These are phyloP conservation scores for Mormyrus lacerda DNA, from an alignment of 2,113 vertebrate species.

Conservation along the genomic window DNA sequence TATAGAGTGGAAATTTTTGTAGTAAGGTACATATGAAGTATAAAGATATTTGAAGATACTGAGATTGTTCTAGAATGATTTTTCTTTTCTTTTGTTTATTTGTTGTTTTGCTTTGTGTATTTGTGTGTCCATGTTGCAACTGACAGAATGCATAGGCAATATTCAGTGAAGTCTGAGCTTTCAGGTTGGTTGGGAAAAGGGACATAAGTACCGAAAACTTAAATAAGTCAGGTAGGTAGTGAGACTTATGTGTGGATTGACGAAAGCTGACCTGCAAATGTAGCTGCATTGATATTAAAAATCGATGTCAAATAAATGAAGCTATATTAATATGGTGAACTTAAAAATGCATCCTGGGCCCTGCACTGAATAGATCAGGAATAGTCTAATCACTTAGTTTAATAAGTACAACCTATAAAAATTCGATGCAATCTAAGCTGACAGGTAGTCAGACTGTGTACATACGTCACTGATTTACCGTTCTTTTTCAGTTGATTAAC, in stretches of 20 bases:
- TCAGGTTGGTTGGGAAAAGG: background rate
- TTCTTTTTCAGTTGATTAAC: background rate
- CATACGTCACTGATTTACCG: background rate
- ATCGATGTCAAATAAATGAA: conserved; percentile 24
- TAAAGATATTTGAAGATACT: background rate
- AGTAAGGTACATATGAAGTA: background rate
- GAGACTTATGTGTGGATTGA: conserved; percentile 27
- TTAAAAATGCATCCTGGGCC: background rate
- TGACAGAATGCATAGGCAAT: background rate
- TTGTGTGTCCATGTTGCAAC: background rate
- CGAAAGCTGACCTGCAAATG: conserved; percentile 22
- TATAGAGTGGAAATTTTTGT: background rate
- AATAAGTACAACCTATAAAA: conserved; percentile 36
- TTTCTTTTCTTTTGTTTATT: background rate
- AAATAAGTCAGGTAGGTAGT: conserved; percentile 6
- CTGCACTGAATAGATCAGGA: background rate
- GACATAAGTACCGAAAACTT: background rate
- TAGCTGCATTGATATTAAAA: conserved; percentile 32
- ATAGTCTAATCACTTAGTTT: background rate
- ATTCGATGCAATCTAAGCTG: conserved; percentile 13
- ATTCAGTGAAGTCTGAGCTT: background rate
- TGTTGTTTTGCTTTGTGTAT: background rate
- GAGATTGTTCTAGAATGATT: background rate
- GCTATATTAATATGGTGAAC: background rate
- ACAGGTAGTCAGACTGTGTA: conserved; percentile 33